A percentile compares a stretch with the other conserved stretches of the same genome.
These are phyloP conservation scores for Ips nitidus DNA, from an alignment of 1,140 invertebrate species.

Conservation along the genomic window DNA sequence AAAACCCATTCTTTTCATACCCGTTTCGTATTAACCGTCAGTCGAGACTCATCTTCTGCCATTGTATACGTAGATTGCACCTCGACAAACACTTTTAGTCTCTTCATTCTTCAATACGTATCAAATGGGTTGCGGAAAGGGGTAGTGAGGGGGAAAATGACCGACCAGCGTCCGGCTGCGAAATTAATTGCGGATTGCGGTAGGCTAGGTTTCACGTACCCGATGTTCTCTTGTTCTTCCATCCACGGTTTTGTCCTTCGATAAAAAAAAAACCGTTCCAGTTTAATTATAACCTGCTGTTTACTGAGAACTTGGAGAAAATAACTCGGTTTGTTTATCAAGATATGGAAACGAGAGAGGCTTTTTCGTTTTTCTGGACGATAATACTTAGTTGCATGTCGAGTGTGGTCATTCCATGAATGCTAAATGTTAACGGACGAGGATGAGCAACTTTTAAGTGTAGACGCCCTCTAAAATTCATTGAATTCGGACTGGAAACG, in stretches of 20 bases:
- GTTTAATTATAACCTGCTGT: conserved; percentile 30
- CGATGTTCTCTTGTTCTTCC: conserved; percentile 31
- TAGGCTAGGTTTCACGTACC: conserved; percentile 26
- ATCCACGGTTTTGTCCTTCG: conserved; percentile 26
- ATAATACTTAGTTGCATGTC: too few relatives aligned
- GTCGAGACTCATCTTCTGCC: too few relatives aligned
- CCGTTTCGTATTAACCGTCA: too few relatives aligned
- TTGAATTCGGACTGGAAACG: neutral
- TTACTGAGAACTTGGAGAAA: conserved; percentile 28
- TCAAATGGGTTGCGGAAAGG: neutral
- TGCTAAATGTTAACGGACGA: too few relatives aligned
- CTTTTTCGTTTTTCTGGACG: too few relatives aligned
- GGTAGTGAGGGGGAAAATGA: conserved; percentile 1
- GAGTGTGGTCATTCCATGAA: too few relatives aligned
- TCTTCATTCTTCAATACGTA: conserved; percentile 25
- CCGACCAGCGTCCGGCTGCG: neutral
- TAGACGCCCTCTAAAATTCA: too few relatives aligned
- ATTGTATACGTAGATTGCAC: too few relatives aligned
- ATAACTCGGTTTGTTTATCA: conserved; percentile 37
- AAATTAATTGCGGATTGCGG: conserved; percentile 36
- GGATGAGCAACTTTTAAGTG: too few relatives aligned
- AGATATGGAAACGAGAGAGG: conserved; percentile 6
- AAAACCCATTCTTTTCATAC: too few relatives aligned
- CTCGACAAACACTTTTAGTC: too few relatives aligned
- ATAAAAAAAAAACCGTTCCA: conserved; percentile 20